Evolutionary conservation across 37 sponge, comb jelly and placozoan species (phyloP).

Genomic region (Cliona cf. orientalis): DNA sequence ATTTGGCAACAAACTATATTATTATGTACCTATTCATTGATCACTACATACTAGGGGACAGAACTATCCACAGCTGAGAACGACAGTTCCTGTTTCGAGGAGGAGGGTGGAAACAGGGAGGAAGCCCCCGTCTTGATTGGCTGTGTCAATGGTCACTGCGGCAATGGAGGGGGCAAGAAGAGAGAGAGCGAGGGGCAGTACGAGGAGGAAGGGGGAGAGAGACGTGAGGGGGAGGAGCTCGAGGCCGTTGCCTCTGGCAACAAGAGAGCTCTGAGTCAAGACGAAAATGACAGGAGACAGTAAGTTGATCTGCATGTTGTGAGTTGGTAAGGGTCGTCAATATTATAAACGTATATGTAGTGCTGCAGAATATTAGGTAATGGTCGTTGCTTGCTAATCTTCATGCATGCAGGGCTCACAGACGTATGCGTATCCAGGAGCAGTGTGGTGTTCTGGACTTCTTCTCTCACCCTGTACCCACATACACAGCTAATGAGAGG

Average conservation of each 20-base stretch:
- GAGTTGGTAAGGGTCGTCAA: background rate
- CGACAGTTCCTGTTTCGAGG: too few species aligned
- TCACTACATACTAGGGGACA: too few species aligned
- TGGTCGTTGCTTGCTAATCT: background rate
- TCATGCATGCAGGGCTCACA: background rate
- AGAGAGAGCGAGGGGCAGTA: background rate
- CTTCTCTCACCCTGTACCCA: background rate
- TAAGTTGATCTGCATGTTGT: background rate
- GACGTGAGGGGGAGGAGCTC: background rate
- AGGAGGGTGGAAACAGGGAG: too few species aligned
- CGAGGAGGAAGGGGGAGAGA: background rate
- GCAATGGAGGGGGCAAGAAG: background rate
- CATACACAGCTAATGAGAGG: too few species aligned
- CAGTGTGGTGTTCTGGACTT: slow-evolving; percentile 20
- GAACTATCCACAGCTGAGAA: too few species aligned
- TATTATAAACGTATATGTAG: too few species aligned
- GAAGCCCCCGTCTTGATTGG: too few species aligned
- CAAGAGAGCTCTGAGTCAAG: background rate
- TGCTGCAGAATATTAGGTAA: background rate
- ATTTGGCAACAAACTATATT: too few species aligned
- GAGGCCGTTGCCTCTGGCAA: too few species aligned
- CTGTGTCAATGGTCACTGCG: too few species aligned
- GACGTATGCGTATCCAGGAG: background rate
- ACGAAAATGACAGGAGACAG: background rate
- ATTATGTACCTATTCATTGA: too few species aligned